Base-by-base conservation (phyloP, 2,888 invertebrate genomes). In the Plebejus melissa region DNA sequence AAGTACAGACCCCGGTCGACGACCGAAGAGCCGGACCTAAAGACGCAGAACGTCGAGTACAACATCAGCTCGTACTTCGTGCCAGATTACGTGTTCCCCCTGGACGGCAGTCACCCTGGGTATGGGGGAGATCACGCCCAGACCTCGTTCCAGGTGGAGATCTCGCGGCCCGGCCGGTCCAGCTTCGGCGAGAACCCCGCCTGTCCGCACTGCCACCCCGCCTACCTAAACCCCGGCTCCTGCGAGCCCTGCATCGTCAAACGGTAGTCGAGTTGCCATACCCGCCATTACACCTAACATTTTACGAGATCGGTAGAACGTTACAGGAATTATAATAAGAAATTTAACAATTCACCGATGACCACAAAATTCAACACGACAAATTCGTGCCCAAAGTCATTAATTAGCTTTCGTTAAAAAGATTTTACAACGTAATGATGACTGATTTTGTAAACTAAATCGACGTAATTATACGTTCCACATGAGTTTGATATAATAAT, bases 201-300 rank as follows among this genome's bases (percentile, higher is more conserved):
- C 71, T 95, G 95, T 77, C 95, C 95, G 0, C 94, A 95, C 79
- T 95, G 95, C 82, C 95, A 95, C 83, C 95, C 95, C 0, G 94
- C 94, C 1, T 95, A 95, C 82, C 85, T 95, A 22, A 87, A 88
- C 74, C 95, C 95, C 0, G 95, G 95, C n/a, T 94, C 94, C 16
- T 96, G 96, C 81, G 94, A 95, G 81, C 96, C 96, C 2, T 96
- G 96, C 80, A 93, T 96, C 72, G 93, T 95, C 38, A 89, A 89
- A 76, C 92, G 93, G 87, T 93, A 93, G 38, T 75, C 57, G 22
- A 32, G 32, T 32, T 22, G 28, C 75, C 41, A 58, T 46, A 70
- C 65, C 4, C 32, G 36, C n/a, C 16, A 41, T 36, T 22, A 57
- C 65, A n/a, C 36, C 50, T 69, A 50, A 50, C n/a, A 54, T 54